Evolutionary conservation across 30 jellyfish, hydroid and myxozoan genomes (phyloP), one percentile per base, ranked within the genome.

Genomic region (Cassiopea xamachana): DNA sequence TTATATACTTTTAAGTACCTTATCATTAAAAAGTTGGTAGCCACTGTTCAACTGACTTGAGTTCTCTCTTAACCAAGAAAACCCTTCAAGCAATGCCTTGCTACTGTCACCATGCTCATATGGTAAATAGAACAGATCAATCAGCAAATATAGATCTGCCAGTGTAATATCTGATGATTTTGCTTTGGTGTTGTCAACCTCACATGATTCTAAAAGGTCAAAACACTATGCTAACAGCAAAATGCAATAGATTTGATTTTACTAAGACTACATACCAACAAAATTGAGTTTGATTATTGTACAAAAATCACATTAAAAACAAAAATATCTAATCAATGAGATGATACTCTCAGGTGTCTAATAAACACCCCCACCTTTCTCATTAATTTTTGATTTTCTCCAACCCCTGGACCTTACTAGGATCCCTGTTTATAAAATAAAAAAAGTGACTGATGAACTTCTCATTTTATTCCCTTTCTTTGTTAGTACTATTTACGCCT

Each of bases 81-180:
- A 95, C 17, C 91, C 93, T 27, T 88, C 90, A 10, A 95, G 83
- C 46, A 95, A 68, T 17, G 90, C 84, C 19, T 79, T 87, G 61
- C 97, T 97, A 68, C 85, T 84, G 6, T 79, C 83, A n/a, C 99
- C 99, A 85, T 91, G 97, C 49, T 85, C 97, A 80, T 95, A 95
- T 4, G 99, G 99, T 78, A 95, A 85, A 74, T 74, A 81, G 62
- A 96, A 96, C 87, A 96, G 59, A 50, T 96, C 99, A n/a, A 97
- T 75, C 85, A 96, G 82, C 90, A 96, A 64, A 71, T 48, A 6
- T 1, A 96, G 68, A 71, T 92, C 94, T 16, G 89, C 97, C 50
- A 39, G 73, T 15, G 98, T 92, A 27, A 96, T 60, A 17, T 68
- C 77, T 6, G 95, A 84, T 46, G 80, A 69, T 59, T 84, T 84